Evolutionary conservation across 2,113 vertebrate genomes (phyloP).

Genomic region (Anser brachyrhynchus): DNA sequence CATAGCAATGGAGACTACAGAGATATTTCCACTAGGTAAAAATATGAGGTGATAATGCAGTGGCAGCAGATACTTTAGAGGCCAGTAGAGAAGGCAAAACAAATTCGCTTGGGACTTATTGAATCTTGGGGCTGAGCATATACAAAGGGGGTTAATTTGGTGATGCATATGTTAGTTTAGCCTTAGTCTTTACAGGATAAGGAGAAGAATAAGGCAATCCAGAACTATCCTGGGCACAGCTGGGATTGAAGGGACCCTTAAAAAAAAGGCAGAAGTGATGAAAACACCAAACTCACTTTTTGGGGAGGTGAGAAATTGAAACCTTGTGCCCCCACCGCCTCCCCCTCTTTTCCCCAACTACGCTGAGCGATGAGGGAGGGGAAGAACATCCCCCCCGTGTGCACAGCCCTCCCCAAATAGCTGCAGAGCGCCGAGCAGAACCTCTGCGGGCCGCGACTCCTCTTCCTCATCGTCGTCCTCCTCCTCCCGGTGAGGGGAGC

Average conservation of each 20-base stretch:
- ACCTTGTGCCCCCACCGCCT: accelerated
- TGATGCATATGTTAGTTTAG: accelerated
- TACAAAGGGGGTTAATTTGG: not conserved
- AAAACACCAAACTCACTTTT: not conserved
- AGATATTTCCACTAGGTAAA: not conserved
- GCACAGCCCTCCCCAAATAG: not conserved
- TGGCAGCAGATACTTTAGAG: not conserved
- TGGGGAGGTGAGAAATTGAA: not conserved
- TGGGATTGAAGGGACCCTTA: not conserved
- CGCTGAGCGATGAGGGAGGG: accelerated
- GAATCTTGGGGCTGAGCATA: not conserved
- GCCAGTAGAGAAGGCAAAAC: not conserved
- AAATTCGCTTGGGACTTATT: accelerated
- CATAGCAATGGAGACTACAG: accelerated
- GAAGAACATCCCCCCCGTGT: not conserved
- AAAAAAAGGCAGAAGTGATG: not conserved
- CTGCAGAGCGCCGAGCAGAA: not conserved
- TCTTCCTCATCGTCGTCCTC: not conserved
- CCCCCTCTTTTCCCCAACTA: accelerated
- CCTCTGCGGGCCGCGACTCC: slow-evolving; percentile 43
- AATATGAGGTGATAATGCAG: accelerated
- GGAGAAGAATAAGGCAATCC: not conserved
- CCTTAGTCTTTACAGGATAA: not conserved
- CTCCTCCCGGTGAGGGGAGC: not conserved
- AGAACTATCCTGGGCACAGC: not conserved